Conservation (phyloP, 2,113 vertebrate genomes). For the Oreochromis aureus region DNA sequence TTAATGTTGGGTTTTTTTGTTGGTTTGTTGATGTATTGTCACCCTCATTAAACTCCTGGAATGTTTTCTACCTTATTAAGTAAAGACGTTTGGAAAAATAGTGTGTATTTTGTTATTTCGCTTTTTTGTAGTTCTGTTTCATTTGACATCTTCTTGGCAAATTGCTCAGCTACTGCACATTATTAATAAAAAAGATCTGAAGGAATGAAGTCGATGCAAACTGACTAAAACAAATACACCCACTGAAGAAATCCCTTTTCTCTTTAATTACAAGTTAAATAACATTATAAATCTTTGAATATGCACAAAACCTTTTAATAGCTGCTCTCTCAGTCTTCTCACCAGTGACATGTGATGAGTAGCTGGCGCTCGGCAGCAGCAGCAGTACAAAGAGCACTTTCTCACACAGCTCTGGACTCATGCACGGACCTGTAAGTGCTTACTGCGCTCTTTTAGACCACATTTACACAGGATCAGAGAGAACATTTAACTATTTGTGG, state of each 20-base stretch:
- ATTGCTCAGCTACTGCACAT: background rate
- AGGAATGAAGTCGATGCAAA: background rate
- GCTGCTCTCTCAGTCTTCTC: background rate
- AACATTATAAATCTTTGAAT: background rate
- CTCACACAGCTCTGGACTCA: background rate
- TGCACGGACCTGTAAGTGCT: constrained; percentile 26
- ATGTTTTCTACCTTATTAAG: background rate
- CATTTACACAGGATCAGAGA: constrained; percentile 13
- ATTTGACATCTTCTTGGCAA: background rate
- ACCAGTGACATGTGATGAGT: background rate
- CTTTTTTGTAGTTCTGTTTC: background rate
- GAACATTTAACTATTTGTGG: constrained; percentile 20
- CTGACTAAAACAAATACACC: background rate
- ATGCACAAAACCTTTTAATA: background rate
- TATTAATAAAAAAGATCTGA: background rate
- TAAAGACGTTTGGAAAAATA: background rate
- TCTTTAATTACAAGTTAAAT: background rate
- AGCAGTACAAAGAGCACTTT: background rate
- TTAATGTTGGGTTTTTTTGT: fast-evolving
- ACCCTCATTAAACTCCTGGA: background rate
- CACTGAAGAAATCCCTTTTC: background rate
- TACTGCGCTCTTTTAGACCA: constrained; percentile 8
- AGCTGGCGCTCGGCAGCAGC: background rate
- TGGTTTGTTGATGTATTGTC: background rate
- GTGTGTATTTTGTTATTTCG: background rate